Base-by-base conservation (phyloP, 2,113 vertebrate species). In the Catharus fuscescens region DNA sequence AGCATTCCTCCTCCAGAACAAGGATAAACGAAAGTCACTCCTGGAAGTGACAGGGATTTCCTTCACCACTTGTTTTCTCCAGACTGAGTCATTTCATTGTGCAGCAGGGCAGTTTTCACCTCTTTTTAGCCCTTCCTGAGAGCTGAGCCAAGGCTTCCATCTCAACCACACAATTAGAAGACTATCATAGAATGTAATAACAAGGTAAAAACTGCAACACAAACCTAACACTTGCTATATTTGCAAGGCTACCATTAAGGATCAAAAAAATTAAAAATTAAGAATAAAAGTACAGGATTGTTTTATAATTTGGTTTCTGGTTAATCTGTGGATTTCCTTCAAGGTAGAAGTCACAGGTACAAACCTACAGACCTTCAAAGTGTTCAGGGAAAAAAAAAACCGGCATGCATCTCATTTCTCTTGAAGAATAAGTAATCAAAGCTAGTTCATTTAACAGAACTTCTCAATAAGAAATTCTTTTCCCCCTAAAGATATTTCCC, bases 51-150 rank as follows among this genome's bases (percentile, higher is more conserved):
- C 84, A 95, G 94, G 82, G 78, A 88, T 57, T 96, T 95, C 54
- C 92, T 92, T 88, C 79, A 90, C 48, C 32, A 18, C 18, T 93
- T 82, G 17, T 29, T 72, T 92, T 94, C 91, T 91, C 73, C 92
- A 82, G 60, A 59, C 34, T 36, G 9, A 54, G 54, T 40, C 15
- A 89, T 70, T 44, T 78, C 86, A 80, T 15, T 78, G 81, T 89
- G 67, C 38, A 82, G 9, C 2, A 54, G 61, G 20, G 76, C 31
- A 84, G 88, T 24, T 23, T 53, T 54, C 42, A 80, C 70, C 62
- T 92, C 87, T 67, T 44, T 93, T 96, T 86, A 94, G 93, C 67
- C 96, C 88, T 86, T 60, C 20, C 9, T 3, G 3, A 54, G 48
- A 90, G 56, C 61, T 18, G 20, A 88, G 64, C 47, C 85, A 86